Evolutionary conservation across 1,140 invertebrate species (phyloP), one percentile per base, ranked within the genome.

Genomic region (Drosophila nigrodunni): DNA sequence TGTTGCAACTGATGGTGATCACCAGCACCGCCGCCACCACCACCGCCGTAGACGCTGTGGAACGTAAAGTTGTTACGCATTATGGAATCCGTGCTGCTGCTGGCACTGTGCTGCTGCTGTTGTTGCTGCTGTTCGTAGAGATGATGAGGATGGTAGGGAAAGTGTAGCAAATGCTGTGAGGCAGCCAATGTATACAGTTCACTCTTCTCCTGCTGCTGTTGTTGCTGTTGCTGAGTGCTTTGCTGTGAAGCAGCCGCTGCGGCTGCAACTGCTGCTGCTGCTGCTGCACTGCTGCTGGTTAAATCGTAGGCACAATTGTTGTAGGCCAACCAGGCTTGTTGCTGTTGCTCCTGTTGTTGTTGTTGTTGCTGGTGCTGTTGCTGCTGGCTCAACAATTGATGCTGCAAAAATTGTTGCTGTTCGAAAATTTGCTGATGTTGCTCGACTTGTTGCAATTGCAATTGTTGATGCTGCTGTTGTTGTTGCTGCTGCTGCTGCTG

Each of bases 41-140:
- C 78, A 2, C 80, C 77, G 0, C 77, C 79, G 55, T 90, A 91
- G 15, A 88, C 64, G 50, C 82, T 74, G 44, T 92, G 92, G 3
- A 92, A 39, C 43, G 86, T 54, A 57, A 92, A 83, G 54, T 91
- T 92, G 61, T 85, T 92, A 37, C 91, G 75, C 91, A 92, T 92
- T 54, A 78, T 90, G 71, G 88, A 62, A 74, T 90, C 91, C 77
- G 82, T 89, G 58, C 75, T 90, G 70, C 41, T 62, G 76, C 57
- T 69, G 67, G 39, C 60, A 55, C 44, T 71, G 21, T 59, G 74
- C 43, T 82, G 81, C 41, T 62, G 76, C 57, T 69, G 67, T 34
- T 55, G 21, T 59, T 30, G 74, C 43, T 82, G 81, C 43, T 47
- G 78, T 46, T 82, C 90, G 72, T 74, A 87, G 4, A 74, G 62